A percentile compares a stretch with the other conserved stretches of the same genome.
Conservation (phyloP, 2,113 vertebrate species). For the Falco punctatus region DNA sequence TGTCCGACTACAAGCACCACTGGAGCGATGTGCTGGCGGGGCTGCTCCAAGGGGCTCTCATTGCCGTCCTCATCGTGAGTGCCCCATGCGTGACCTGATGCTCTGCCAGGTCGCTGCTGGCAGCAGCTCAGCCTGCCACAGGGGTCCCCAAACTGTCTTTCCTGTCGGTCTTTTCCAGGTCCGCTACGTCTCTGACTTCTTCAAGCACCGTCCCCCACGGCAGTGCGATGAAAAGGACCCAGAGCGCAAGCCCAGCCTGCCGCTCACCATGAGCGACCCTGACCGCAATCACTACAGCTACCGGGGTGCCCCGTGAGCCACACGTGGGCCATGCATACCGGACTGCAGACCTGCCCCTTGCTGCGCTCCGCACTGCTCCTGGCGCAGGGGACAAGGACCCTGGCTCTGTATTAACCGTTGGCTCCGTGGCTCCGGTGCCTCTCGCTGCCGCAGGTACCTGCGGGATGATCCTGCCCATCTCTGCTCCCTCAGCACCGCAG, state of each 20-base stretch:
- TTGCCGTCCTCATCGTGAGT: conserved; percentile 88
- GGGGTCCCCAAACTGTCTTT: background rate
- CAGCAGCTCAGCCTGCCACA: background rate
- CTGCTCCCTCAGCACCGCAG: fast-evolving
- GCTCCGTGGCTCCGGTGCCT: background rate
- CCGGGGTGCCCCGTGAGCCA: conserved; percentile 72
- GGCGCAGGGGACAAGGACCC: fast-evolving
- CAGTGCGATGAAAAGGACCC: conserved; percentile 69
- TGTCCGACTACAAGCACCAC: conserved; percentile 96
- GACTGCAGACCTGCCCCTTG: background rate
- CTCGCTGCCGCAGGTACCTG: background rate
- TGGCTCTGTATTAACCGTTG: background rate
- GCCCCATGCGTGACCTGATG: fast-evolving
- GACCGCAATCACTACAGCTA: conserved; percentile 85
- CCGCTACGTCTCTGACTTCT: conserved; percentile 88
- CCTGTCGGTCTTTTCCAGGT: conserved; percentile 69
- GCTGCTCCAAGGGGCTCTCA: conserved; percentile 90
- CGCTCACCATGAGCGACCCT: conserved; percentile 74
- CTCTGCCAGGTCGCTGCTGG: fast-evolving
- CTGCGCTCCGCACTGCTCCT: background rate
- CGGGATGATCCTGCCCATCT: background rate
- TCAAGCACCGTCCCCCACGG: conserved; percentile 80
- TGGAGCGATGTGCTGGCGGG: conserved; percentile 94
- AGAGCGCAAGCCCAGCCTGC: conserved; percentile 83
- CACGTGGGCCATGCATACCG: fast-evolving